Evolutionary conservation across 1,140 invertebrate species (phyloP).

Genomic region (Drosophila ogumai): DNA sequence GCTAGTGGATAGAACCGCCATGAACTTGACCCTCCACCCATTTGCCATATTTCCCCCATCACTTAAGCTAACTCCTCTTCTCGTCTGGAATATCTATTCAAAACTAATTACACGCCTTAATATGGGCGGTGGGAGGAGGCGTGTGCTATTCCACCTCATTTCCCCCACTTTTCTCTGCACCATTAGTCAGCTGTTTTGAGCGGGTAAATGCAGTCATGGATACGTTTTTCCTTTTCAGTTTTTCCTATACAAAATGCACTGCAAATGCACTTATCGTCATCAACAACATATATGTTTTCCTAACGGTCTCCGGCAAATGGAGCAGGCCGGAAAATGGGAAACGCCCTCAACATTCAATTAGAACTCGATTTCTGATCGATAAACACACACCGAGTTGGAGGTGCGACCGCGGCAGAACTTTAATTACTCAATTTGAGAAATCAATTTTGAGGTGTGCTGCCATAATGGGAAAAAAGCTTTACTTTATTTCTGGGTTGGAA

Average conservation of each 20-base stretch:
- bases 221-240: constrained; percentile 32
- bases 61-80: constrained; percentile 1
- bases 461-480: background rate
- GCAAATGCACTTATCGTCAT: constrained; percentile 34
- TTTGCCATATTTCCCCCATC: background rate
- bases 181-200: constrained; percentile 50
- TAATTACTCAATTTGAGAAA: constrained; percentile 42
- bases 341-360: constrained; percentile 33
- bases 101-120: constrained; percentile 47
- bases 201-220: constrained; percentile 46
- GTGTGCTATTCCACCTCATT: constrained; percentile 27
- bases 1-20: constrained; percentile 4
- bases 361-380: constrained; percentile 32
- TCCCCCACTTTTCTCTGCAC: constrained; percentile 6
- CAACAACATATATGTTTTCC: constrained; percentile 24
- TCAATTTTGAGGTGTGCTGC: constrained; percentile 15
- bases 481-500: constrained; percentile 1
- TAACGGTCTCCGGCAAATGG: constrained; percentile 20
- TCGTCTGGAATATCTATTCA: constrained; percentile 20
- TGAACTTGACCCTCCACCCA: constrained; percentile 24
- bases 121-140: constrained; percentile 10
- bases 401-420: constrained; percentile 19
- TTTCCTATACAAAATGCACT: constrained; percentile 24
- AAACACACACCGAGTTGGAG: constrained; percentile 4
- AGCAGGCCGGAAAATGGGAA: constrained; percentile 18